phyloP scores from a whole-genome alignment of 2,888 invertebrate species.

The Cosmorhoe ocellata region DNA sequence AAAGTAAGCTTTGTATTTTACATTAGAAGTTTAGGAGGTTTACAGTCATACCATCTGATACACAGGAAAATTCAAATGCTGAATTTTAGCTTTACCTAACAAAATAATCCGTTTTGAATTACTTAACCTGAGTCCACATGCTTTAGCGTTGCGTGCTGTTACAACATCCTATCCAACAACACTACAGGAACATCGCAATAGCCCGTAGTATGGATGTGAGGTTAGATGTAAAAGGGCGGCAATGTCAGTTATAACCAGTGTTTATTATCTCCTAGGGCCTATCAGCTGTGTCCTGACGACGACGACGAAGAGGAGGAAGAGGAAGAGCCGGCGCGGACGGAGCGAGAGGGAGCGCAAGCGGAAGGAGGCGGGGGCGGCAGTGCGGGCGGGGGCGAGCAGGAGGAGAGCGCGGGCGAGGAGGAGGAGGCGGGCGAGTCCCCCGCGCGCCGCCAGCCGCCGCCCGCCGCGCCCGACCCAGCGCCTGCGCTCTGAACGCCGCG shows the following conservation, averaged over 20 bases:
- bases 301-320: conserved; percentile 78
- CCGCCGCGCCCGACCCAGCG: conserved; percentile 28
- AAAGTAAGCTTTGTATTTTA: conserved; percentile 52
- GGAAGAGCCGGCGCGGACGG: conserved; percentile 48
- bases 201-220: too few relatives aligned
- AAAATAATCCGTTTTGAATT: too few relatives aligned
- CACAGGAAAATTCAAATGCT: too few relatives aligned
- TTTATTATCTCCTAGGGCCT: conserved; percentile 55
- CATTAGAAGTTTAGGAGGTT: too few relatives aligned
- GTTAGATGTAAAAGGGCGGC: too few relatives aligned
- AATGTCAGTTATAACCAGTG: too few relatives aligned
- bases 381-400: conserved; percentile 42
- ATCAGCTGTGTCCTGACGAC: conserved; percentile 75
- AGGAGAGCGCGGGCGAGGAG: conserved; percentile 50
- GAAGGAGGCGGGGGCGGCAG: conserved; percentile 48
- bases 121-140: too few relatives aligned
- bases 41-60: too few relatives aligned
- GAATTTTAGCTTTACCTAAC: too few relatives aligned
- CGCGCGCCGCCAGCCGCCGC: conserved; percentile 35
- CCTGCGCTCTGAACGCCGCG: conserved; percentile 23
- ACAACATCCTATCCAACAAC: too few relatives aligned
- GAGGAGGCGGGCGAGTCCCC: conserved; percentile 21
- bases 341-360: conserved; percentile 53
- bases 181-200: too few relatives aligned
- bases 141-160: too few relatives aligned